Evolutionary conservation across 2,113 vertebrate species (phyloP).

Genomic region (Melanotaenia duboulayi): DNA sequence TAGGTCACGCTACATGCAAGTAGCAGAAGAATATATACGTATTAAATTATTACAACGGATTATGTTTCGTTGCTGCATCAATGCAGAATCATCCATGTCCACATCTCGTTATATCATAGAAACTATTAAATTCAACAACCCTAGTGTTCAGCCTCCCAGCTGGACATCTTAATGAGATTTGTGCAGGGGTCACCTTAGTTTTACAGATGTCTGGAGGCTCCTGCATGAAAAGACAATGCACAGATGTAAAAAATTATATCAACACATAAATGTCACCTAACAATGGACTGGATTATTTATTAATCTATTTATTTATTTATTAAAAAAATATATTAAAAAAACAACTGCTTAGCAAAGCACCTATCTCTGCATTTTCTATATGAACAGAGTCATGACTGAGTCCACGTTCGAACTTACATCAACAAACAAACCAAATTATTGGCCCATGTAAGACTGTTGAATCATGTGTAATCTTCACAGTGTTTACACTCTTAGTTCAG

Average conservation of each 20-base stretch:
- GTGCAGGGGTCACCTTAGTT: constrained; percentile 75
- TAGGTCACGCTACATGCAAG: too few species aligned
- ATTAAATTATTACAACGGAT: too few species aligned
- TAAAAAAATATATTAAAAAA: background rate
- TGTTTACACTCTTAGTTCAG: background rate
- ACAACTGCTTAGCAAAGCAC: background rate
- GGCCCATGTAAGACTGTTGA: background rate
- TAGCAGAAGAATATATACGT: too few species aligned
- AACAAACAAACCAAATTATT: background rate
- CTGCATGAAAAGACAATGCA: constrained; percentile 45
- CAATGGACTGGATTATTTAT: constrained; percentile 6
- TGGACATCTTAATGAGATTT: constrained; percentile 74
- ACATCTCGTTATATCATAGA: too few species aligned
- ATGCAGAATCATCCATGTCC: too few species aligned
- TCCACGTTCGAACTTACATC: background rate
- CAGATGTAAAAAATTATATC: constrained; percentile 37
- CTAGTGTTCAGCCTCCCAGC: constrained; percentile 55
- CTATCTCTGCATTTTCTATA: background rate
- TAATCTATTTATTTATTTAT: background rate
- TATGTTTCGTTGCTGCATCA: too few species aligned
- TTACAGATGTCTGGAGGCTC: constrained; percentile 66
- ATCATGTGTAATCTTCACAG: background rate
- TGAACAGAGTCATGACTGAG: background rate
- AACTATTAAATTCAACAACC: too few species aligned
- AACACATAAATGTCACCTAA: constrained; percentile 24